These are phyloP conservation scores for Coptotermes formosanus DNA, from an alignment of 1,140 invertebrate species.

Conservation along the genomic window DNA sequence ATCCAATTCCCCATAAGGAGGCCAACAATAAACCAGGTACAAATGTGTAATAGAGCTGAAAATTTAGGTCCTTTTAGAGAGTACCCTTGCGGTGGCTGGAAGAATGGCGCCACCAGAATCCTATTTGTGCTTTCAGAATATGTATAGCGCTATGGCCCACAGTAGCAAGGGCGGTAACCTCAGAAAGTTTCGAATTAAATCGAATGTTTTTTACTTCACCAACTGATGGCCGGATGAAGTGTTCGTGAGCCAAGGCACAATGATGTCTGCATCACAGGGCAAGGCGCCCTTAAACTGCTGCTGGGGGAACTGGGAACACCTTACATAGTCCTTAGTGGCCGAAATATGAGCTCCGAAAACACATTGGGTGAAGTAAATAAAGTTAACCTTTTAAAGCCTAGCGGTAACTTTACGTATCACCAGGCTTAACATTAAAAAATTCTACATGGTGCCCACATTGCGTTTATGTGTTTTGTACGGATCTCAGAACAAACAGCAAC, in stretches of 20 bases:
- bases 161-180: background rate
- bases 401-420: too few relatives aligned
- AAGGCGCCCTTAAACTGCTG: background rate
- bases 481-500: too few relatives aligned
- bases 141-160: background rate
- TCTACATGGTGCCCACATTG: too few relatives aligned
- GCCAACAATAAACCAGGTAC: background rate
- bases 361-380: too few relatives aligned
- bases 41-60: constrained; percentile 5
- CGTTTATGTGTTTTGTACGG: too few relatives aligned
- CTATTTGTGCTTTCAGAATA: background rate
- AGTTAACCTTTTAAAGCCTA: too few relatives aligned
- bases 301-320: too few relatives aligned
- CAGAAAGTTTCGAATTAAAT: constrained; percentile 3
- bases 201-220: background rate
- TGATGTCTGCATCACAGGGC: background rate
- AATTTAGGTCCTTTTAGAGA: background rate
- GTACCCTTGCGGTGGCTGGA: background rate
- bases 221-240: background rate
- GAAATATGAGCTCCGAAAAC: too few relatives aligned
- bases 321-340: too few relatives aligned
- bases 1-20: background rate
- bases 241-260: background rate
- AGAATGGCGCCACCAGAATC: background rate
- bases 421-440: too few relatives aligned